Base-by-base conservation (phyloP, 1,140 invertebrate genomes). In the Zelostemma sp. region DNA sequence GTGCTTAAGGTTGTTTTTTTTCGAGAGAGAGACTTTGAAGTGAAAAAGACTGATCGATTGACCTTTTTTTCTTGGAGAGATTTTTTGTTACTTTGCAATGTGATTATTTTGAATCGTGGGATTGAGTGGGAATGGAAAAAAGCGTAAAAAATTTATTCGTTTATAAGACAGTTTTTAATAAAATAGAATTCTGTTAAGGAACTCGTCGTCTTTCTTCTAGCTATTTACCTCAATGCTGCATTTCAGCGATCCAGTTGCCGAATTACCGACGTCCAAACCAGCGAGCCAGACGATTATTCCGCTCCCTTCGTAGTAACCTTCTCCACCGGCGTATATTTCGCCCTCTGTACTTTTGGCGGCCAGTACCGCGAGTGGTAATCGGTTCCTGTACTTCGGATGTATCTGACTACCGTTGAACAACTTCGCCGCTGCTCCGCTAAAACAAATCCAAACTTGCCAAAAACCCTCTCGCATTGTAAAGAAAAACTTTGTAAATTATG, bases 241-340 rank as follows among this genome's bases (percentile, higher is more conserved):
- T 6, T 74, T 63, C n/a, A 84, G 54, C 5, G 68, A 57, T 3
- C 76, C 72, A 17, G 28, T 50, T 12, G 59, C 65, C 1, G 70
- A 43, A 28, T 72, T 77, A 1, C 78, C 76, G 14, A 83, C 62
- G 45, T 84, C 81, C 18, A 85, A 43, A 57, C 82, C 82, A 8
- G 81, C 82, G 11, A 85, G 64, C 83, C 82, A 85, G 12, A 76
- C 76, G 8, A 85, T 80, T 17, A 85, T 75, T 15, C 82, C 54
- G 18, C 83, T 74, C 1, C 75, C 74, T n/a, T 74, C 62, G 0
- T 51, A 51, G 15, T 55, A 71, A 41, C 38, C 58, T 6, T 79
- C 66, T 12, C 66, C 68, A 14, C 54, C 54, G 1, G 58, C 56
- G 14, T 68, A 43, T 8, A 55, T 51, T 4, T 77, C 67, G 1